phyloP scores from a whole-genome alignment of 1,140 invertebrate genomes.

The Saccostrea glomerata region DNA sequence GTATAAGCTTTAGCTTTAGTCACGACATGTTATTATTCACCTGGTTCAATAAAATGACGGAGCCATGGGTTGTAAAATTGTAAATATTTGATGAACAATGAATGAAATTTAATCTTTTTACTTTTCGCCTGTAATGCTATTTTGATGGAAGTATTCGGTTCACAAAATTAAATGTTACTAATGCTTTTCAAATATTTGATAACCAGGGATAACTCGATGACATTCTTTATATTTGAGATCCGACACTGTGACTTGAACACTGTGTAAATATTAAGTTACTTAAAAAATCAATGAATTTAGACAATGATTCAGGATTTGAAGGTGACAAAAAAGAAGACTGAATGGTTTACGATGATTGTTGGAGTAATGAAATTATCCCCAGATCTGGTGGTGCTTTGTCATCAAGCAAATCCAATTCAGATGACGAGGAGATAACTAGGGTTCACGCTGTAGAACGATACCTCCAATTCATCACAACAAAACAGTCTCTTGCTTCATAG shows the following conservation, averaged over 20 bases:
- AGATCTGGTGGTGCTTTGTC: not conserved
- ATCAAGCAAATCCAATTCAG: not conserved
- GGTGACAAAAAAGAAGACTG: slow-evolving; percentile 9
- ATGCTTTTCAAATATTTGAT: slow-evolving; percentile 19
- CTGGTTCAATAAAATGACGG: too few relatives aligned
- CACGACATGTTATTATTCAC: too few relatives aligned
- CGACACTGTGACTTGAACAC: not conserved
- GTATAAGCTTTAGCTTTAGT: too few relatives aligned
- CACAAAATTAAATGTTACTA: slow-evolving; percentile 3
- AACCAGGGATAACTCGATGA: not conserved
- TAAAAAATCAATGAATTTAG: slow-evolving; percentile 29
- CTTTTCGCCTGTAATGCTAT: not conserved
- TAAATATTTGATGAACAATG: not conserved
- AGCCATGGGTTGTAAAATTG: not conserved
- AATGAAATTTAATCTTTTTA: not conserved
- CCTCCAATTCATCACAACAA: too few relatives aligned
- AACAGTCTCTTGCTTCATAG: too few relatives aligned
- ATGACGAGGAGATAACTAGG: not conserved
- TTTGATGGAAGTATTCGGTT: not conserved
- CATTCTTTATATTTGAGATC: not conserved
- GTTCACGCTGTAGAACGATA: not conserved
- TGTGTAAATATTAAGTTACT: not conserved
- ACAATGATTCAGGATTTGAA: not conserved
- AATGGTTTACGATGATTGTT: slow-evolving; percentile 3
- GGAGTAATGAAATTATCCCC: slow-evolving; percentile 7